These are phyloP conservation scores for Orius insidiosus DNA, from an alignment of 1,140 invertebrate genomes.

Conservation along the genomic window DNA sequence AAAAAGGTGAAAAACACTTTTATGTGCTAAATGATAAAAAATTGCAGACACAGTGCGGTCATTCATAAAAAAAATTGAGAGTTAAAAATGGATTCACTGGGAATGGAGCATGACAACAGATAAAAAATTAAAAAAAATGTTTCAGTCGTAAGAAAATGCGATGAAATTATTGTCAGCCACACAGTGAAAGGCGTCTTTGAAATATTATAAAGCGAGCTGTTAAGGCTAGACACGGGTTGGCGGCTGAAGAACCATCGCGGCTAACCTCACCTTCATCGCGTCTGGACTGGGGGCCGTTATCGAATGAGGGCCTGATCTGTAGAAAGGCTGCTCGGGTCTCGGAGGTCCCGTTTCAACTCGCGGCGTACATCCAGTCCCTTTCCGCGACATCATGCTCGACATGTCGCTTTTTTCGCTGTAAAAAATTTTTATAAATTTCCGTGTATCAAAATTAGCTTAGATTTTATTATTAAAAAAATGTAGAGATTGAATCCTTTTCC, in stretches of 20 bases:
- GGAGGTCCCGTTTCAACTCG: slow-evolving; percentile 14
- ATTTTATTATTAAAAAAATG: no score
- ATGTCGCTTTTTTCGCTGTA: slow-evolving; percentile 37
- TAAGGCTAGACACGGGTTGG: slow-evolving; percentile 57
- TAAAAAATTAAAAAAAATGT: slow-evolving; percentile 3
- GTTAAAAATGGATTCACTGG: neutral
- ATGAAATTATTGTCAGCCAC: neutral
- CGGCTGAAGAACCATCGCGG: slow-evolving; percentile 56
- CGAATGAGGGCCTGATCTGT: slow-evolving; percentile 20
- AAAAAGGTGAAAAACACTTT: neutral
- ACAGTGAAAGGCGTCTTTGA: neutral
- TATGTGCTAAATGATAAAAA: neutral
- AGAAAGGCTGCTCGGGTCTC: slow-evolving; percentile 16
- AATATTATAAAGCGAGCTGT: neutral
- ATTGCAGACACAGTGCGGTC: neutral
- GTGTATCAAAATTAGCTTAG: no score
- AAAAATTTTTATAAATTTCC: no score
- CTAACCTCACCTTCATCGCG: slow-evolving; percentile 61
- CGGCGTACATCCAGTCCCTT: slow-evolving; percentile 13
- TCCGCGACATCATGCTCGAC: slow-evolving; percentile 24
- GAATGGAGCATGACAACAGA: neutral
- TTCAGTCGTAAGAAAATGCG: neutral
- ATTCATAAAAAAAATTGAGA: slow-evolving; percentile 6
- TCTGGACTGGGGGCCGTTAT: slow-evolving; percentile 34
- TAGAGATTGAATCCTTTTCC: neutral